Base-by-base conservation (phyloP, 2,797 vertebrate genomes). In the Ceryle rudis region DNA sequence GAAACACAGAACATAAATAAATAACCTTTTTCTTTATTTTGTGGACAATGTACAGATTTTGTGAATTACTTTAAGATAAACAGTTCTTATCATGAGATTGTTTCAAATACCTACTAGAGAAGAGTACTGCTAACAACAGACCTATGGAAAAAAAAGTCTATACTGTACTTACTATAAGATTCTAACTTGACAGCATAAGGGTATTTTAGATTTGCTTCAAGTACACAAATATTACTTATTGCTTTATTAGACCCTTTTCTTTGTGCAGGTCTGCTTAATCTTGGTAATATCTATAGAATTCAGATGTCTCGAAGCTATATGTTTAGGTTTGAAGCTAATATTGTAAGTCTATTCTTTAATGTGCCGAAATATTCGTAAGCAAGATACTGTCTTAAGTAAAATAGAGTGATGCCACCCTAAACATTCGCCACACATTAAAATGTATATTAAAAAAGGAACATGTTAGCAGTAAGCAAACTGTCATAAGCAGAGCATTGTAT, bases 401-500 rank as follows among this genome's bases (percentile, higher is more conserved):
- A 70, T 3, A 65, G 46, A 42, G 28, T 8, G 57, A 85, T 73
- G 51, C 86, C 42, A 39, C 31, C 70, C 84, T 47, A 73, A 60
- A 52, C 49, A 64, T 29, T 51, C 20, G 39, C 4, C 14, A 58
- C 69, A 87, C 55, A 93, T 81, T 29, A 84, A 62, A 60, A 65
- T 4, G 14, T 28, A 58, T 35, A 64, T 13, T 46, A 25, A 93
- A 96, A 69, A 85, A 77, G 33, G 86, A 62, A 20, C 61, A 62
- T 11, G 57, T 81, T 81, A 86, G 91, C 74, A 95, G 67, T 67
- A 96, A 97, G 94, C 58, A 92, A 88, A 96, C 94, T 97, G 97
- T 98, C 97, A 98, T 98, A 98, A 98, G 96, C 90, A 88, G 75
- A 84, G 49, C n/a, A 25, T 58, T 77, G 96, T 98, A 97, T 98